These are phyloP conservation scores for Drosophila melanica DNA, from an alignment of 1,140 invertebrate species.

Conservation along the genomic window DNA sequence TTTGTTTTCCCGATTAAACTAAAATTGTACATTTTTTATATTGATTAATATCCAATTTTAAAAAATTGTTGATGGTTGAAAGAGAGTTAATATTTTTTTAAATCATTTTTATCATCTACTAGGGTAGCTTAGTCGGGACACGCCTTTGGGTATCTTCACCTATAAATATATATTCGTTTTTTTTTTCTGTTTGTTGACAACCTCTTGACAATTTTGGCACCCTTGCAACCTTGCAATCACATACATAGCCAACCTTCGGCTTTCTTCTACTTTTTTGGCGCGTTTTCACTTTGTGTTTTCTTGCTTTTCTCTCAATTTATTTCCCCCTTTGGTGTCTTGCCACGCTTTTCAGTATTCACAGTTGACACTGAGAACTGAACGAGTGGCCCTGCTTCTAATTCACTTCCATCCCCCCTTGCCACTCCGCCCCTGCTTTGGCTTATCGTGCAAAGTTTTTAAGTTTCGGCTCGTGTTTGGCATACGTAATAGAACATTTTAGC, in stretches of 20 bases:
- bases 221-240: constrained; percentile 46
- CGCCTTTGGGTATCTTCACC: too few species aligned
- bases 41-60: too few species aligned
- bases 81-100: too few species aligned
- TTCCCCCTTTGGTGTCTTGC: background rate
- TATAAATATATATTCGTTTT: background rate
- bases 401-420: background rate
- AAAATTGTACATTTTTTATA: too few species aligned
- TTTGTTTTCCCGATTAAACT: too few species aligned
- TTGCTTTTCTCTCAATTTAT: background rate
- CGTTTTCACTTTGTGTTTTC: too few species aligned
- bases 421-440: constrained; percentile 40
- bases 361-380: constrained; percentile 28
- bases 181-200: constrained; percentile 58
- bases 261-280: constrained; percentile 34
- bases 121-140: too few species aligned
- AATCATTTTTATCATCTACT: too few species aligned
- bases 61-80: too few species aligned
- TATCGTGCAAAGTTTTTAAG: constrained; percentile 79
- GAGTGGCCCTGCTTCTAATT: constrained; percentile 26
- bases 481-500: constrained; percentile 37
- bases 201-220: constrained; percentile 73
- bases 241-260: constrained; percentile 40
- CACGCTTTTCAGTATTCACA: too few species aligned
- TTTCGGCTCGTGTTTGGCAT: constrained; percentile 76